Base-by-base conservation (phyloP, 2,888 invertebrate species). In the Ctena decussata region DNA sequence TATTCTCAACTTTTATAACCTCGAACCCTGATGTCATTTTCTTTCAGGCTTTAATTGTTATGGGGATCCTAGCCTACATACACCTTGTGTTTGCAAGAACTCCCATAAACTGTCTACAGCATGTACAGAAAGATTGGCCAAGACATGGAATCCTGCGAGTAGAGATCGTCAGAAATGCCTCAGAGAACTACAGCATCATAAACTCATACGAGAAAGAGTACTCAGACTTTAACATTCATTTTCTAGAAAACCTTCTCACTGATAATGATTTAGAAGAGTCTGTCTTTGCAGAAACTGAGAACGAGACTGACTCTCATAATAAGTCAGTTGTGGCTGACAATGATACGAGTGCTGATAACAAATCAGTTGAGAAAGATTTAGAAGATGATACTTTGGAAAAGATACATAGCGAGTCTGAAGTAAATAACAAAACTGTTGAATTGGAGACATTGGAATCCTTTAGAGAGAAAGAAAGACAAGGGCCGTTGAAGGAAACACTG, bases 1-100 rank as follows among this genome's bases (percentile, higher is more conserved):
- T n/a, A n/a, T n/a, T n/a, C n/a, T n/a, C n/a, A n/a, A n/a, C n/a
- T n/a, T n/a, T n/a, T n/a, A n/a, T n/a, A n/a, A n/a, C n/a, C n/a
- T n/a, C n/a, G n/a, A n/a, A n/a, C n/a, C n/a, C n/a, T n/a, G n/a
- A n/a, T n/a, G n/a, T n/a, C n/a, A 46, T n/a, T 46, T 46, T 41
- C 49, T 91, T 87, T 71, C 96, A 97, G 97, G 98, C 98, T 2
- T 96, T 98, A 90, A 95, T 97, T 77, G 98, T 98, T 77, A 98
- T 99, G 96, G 98, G 98, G 94, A 97, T 98, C 74, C 97, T 99
- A 93, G 97, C 98, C 72, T 99, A 99, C 96, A 98, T 99, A 94
- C 99, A 99, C 95, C 97, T 98, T 95, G 98, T 98, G 87, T 99
- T 99, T 96, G 98, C 98, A 70, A 97, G 98, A 94, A 97, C 98